A percentile compares a stretch with the other conserved stretches of the same genome.
Conservation (phyloP, 2,888 invertebrate genomes). For the Helleia helle region DNA sequence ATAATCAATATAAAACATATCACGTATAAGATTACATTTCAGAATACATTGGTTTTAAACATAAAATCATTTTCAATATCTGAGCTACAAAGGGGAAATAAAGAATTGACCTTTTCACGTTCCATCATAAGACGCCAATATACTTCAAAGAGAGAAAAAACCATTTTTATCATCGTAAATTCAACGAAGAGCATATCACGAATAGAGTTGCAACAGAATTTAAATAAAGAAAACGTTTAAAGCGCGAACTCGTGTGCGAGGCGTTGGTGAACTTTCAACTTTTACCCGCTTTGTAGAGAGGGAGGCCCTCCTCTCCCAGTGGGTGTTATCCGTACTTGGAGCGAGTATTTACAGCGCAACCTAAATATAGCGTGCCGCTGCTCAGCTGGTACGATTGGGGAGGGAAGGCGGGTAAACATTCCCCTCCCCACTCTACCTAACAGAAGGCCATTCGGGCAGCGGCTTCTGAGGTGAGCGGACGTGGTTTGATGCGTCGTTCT, state of each 20-base stretch:
- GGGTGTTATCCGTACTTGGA: conserved; percentile 62
- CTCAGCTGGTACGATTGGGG: conserved; percentile 63
- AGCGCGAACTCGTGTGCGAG: conserved; percentile 56
- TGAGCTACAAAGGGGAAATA: too few relatives aligned
- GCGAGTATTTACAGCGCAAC: conserved; percentile 72
- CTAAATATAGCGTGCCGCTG: conserved; percentile 72
- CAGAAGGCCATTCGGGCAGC: conserved; percentile 55
- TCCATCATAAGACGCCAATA: conserved; percentile 1
- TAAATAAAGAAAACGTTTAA: conserved; percentile 69
- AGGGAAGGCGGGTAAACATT: conserved; percentile 59
- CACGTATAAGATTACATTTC: too few relatives aligned
- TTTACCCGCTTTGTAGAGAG: too few relatives aligned
- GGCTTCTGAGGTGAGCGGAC: conserved; percentile 54
- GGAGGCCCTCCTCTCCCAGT: conserved; percentile 25
- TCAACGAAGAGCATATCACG: conserved; percentile 60
- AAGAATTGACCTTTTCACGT: too few relatives aligned
- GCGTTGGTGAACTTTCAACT: conserved; percentile 72
- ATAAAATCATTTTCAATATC: too few relatives aligned
- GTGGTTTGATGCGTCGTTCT: conserved; percentile 36
- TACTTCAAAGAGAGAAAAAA: conserved; percentile 25
- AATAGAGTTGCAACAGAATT: conserved; percentile 73
- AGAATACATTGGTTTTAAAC: too few relatives aligned
- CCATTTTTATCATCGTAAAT: conserved; percentile 46
- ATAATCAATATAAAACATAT: too few relatives aligned
- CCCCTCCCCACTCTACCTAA: conserved; percentile 33